Conservation (phyloP, 2,797 vertebrate species). For the Pelodytes ibericus region DNA sequence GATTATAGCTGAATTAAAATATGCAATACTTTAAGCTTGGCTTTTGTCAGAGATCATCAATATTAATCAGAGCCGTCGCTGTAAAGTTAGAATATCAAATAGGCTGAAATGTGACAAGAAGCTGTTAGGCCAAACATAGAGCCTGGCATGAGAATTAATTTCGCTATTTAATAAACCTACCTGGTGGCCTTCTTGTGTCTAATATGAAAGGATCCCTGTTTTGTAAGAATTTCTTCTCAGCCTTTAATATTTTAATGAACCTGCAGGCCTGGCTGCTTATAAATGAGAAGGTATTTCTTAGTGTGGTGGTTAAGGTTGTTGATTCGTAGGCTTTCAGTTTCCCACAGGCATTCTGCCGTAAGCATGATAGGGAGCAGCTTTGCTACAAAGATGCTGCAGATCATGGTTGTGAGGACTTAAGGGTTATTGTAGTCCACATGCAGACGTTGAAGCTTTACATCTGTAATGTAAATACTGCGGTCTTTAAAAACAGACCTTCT, state of each 20-base stretch:
- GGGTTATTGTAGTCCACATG: slow-evolving; percentile 57
- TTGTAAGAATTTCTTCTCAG: slow-evolving; percentile 62
- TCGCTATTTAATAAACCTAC: slow-evolving; percentile 54
- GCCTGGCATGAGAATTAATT: slow-evolving; percentile 62
- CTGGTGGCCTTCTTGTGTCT: slow-evolving; percentile 58
- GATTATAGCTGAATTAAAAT: slow-evolving; percentile 39
- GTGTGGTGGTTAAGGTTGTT: slow-evolving; percentile 62
- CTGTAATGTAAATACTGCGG: slow-evolving; percentile 49
- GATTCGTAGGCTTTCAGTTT: too few relatives aligned
- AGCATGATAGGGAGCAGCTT: slow-evolving; percentile 64
- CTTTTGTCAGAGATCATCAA: slow-evolving; percentile 43
- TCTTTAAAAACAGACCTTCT: slow-evolving; percentile 52
- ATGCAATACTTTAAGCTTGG: slow-evolving; percentile 21
- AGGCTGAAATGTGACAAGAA: slow-evolving; percentile 26
- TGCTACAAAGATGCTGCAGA: slow-evolving; percentile 59
- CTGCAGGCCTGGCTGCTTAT: slow-evolving; percentile 61
- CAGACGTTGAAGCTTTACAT: not conserved
- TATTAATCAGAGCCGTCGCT: slow-evolving; percentile 35
- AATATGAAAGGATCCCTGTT: slow-evolving; percentile 54
- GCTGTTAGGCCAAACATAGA: slow-evolving; percentile 32
- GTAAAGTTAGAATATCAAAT: slow-evolving; percentile 54
- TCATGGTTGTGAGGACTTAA: slow-evolving; percentile 44
- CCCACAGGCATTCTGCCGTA: slow-evolving; percentile 66
- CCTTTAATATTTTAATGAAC: slow-evolving; percentile 69
- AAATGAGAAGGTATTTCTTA: slow-evolving; percentile 61